phyloP scores from a whole-genome alignment of 2,113 vertebrate genomes.

The Toxostoma redivivum region DNA sequence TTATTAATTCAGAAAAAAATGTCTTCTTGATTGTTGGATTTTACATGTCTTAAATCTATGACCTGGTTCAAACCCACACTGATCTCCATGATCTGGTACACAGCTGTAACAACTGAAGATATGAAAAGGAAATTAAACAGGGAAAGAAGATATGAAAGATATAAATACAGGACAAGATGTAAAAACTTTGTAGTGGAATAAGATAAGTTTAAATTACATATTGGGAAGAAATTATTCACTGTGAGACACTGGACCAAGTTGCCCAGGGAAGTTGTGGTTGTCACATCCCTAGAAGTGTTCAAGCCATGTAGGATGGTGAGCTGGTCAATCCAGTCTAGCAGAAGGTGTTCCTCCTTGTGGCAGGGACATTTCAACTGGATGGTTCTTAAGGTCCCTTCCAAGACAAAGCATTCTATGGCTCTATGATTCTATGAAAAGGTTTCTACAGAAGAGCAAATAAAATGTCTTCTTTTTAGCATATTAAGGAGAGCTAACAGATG shows the following conservation, averaged over 20 bases:
- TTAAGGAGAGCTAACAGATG: background rate
- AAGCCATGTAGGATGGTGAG: background rate
- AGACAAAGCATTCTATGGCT: background rate
- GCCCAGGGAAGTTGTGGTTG: background rate
- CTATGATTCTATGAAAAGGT: background rate
- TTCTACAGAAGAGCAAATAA: background rate
- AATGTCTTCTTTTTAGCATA: background rate
- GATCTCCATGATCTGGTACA: background rate
- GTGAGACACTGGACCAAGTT: too few relatives aligned
- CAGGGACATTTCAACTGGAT: background rate
- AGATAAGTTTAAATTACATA: background rate
- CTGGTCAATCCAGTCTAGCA: background rate
- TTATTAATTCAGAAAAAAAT: background rate
- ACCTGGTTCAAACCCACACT: background rate
- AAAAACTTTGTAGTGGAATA: background rate
- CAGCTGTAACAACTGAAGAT: background rate
- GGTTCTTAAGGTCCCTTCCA: background rate
- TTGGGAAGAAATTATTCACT: background rate
- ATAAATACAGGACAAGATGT: background rate
- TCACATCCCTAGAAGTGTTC: background rate
- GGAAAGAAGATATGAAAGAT: background rate
- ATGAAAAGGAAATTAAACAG: background rate
- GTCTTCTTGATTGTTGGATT: background rate
- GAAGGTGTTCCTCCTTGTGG: background rate
- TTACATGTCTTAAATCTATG: background rate